Conservation (phyloP, 2,797 vertebrate species). For the Sparidentex hasta region DNA sequence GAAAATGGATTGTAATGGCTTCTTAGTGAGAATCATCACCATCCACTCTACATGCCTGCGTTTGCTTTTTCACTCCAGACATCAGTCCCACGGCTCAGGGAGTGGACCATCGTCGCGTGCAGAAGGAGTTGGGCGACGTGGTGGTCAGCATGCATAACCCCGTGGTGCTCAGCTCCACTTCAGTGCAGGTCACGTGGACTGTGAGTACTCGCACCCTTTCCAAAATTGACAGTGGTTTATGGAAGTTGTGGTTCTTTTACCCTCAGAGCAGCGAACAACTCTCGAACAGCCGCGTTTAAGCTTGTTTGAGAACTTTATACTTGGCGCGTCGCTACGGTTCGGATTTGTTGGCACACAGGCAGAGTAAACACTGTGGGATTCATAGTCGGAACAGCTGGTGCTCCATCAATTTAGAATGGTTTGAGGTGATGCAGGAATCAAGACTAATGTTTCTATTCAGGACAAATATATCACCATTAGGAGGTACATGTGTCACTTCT, state of each 20-base stretch:
- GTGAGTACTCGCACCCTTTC: conserved; percentile 82
- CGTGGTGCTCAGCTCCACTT: conserved; percentile 91
- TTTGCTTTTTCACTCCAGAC: conserved; percentile 80
- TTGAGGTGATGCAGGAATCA: conserved; percentile 75
- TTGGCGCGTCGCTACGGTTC: conserved; percentile 51
- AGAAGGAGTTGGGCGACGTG: conserved; percentile 94
- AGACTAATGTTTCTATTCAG: conserved; percentile 77
- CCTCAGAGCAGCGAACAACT: conserved; percentile 24
- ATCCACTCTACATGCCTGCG: conserved; percentile 4
- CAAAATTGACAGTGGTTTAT: not conserved
- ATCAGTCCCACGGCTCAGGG: conserved; percentile 96
- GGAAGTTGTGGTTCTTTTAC: not conserved
- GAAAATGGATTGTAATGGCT: not conserved
- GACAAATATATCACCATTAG: conserved; percentile 83
- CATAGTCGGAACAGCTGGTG: conserved; percentile 72
- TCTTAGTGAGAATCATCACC: not conserved
- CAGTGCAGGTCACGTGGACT: conserved; percentile 95
- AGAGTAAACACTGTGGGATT: conserved; percentile 45
- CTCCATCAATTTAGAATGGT: conserved; percentile 73
- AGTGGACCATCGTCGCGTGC: conserved; percentile 95
- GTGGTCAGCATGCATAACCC: conserved; percentile 94
- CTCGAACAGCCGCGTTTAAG: conserved; percentile 1
- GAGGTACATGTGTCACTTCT: conserved; percentile 70
- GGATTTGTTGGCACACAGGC: conserved; percentile 46
- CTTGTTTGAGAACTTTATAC: conserved; percentile 50